These are phyloP conservation scores for Podarcis siculus DNA, from an alignment of 2,797 vertebrate species.

Conservation along the genomic window DNA sequence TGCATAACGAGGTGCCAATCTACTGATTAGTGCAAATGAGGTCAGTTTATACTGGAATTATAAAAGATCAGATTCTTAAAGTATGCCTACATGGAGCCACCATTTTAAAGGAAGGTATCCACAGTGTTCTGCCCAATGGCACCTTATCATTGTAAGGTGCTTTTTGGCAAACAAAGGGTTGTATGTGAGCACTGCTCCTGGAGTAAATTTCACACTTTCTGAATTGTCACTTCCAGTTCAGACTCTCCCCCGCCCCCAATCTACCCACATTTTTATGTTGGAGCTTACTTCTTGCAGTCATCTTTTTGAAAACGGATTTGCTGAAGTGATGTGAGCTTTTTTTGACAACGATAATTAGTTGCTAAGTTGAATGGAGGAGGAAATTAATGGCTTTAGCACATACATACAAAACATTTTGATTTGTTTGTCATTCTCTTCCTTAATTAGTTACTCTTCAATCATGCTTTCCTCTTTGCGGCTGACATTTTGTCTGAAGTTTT, in stretches of 20 bases:
- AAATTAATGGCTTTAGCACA: conserved; percentile 8
- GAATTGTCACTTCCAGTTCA: not conserved
- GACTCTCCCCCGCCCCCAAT: too few relatives aligned
- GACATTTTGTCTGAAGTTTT: conserved; percentile 43
- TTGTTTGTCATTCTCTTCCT: conserved; percentile 40
- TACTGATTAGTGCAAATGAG: not conserved
- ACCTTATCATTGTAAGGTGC: not conserved
- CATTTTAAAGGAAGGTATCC: not conserved
- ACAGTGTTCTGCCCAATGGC: not conserved
- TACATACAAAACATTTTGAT: conserved; percentile 32
- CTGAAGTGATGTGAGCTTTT: conserved; percentile 21
- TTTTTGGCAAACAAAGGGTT: too few relatives aligned
- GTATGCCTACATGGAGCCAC: not conserved
- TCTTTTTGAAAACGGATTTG: not conserved
- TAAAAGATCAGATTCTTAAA: not conserved
- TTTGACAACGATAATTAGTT: conserved; percentile 34
- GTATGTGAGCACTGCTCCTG: not conserved
- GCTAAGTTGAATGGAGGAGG: conserved; percentile 36
- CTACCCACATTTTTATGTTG: not conserved
- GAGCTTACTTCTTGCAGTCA: not conserved
- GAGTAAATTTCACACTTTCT: not conserved
- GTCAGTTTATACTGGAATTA: not conserved
- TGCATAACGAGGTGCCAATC: not conserved
- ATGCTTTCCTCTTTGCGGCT: conserved; percentile 33
- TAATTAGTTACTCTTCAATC: conserved; percentile 37